These are phyloP conservation scores for Oryctes rhinoceros DNA, from an alignment of 1,140 invertebrate species.

Conservation along the genomic window DNA sequence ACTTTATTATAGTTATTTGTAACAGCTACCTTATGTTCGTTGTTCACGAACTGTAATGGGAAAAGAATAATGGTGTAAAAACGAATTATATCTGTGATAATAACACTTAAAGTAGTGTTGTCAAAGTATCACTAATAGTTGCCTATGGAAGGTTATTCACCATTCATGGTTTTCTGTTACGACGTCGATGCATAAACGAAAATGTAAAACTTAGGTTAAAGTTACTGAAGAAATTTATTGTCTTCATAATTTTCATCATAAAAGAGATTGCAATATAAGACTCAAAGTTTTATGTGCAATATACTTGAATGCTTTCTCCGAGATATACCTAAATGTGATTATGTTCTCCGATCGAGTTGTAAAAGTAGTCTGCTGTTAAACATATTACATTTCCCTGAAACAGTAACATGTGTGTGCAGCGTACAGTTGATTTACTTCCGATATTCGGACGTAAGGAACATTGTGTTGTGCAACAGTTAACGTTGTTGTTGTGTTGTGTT, in stretches of 20 bases:
- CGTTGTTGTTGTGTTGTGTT: too few species aligned
- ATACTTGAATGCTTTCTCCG: background rate
- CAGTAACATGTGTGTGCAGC: background rate
- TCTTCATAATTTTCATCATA: background rate
- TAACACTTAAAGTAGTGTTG: too few species aligned
- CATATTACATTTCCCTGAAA: background rate
- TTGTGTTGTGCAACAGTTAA: too few species aligned
- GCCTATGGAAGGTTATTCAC: background rate
- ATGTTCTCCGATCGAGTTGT: background rate
- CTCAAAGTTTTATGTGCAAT: slow-evolving; percentile 21
- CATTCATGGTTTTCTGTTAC: background rate
- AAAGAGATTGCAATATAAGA: slow-evolving; percentile 16
- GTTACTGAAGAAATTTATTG: background rate
- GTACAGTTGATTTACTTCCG: too few species aligned
- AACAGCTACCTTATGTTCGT: too few species aligned
- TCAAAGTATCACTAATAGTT: too few species aligned
- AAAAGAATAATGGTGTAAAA: too few species aligned
- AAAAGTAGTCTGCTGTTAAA: slow-evolving; percentile 1
- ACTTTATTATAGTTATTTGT: too few species aligned
- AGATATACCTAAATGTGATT: background rate
- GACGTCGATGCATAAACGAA: background rate
- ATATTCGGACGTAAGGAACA: too few species aligned
- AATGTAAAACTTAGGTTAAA: background rate
- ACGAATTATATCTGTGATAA: too few species aligned
- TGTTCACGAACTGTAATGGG: too few species aligned